Conservation (phyloP, 2,888 invertebrate genomes). For the Biston betularia region DNA sequence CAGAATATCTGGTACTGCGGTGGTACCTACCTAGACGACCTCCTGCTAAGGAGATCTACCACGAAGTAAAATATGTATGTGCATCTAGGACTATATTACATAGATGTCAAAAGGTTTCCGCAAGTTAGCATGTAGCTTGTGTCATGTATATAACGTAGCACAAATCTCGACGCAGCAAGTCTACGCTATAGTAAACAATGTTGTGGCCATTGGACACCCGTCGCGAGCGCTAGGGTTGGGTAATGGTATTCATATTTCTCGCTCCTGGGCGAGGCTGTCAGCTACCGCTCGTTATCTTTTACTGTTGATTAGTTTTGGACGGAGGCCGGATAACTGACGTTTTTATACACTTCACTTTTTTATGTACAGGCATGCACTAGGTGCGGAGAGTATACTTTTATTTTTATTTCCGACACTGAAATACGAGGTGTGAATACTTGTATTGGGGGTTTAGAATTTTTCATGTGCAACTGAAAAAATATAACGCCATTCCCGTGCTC, state of each 20-base stretch:
- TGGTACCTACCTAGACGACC: no score
- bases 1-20: no score
- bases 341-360: constrained; percentile 35
- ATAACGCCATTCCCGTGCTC: constrained; percentile 14
- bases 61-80: no score
- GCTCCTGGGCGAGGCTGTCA: constrained; percentile 47
- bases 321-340: constrained; percentile 42
- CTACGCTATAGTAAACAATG: constrained; percentile 14
- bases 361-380: constrained; percentile 16
- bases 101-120: no score
- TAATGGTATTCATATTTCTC: constrained; percentile 48
- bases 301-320: constrained; percentile 61
- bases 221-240: constrained; percentile 27
- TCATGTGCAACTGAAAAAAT: constrained; percentile 31
- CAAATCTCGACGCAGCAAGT: not conserved
- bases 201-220: not conserved
- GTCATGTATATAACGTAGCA: constrained; percentile 43
- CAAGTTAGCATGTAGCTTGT: not conserved
- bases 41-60: no score
- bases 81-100: no score
- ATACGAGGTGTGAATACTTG: constrained; percentile 35
- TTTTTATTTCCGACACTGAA: constrained; percentile 36
- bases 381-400: constrained; percentile 21
- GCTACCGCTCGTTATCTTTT: constrained; percentile 54
- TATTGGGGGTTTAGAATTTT: constrained; percentile 34